These are phyloP conservation scores for Papilio polytes DNA, from an alignment of 1,140 invertebrate species.

Conservation along the genomic window DNA sequence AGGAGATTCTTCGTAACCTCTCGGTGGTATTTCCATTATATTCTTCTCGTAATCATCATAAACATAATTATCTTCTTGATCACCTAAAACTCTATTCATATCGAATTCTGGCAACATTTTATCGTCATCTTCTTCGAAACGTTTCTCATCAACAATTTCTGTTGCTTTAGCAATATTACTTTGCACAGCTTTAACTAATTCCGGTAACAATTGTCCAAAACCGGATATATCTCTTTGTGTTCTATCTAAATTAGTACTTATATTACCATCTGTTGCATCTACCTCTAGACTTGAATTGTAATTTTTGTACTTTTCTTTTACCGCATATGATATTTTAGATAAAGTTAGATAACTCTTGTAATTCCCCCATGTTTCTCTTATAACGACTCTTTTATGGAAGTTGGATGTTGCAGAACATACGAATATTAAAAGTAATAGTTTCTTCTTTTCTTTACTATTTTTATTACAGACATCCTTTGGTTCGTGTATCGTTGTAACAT, in stretches of 20 bases:
- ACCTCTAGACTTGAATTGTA: constrained; percentile 74
- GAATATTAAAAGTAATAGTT: constrained; percentile 88
- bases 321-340: constrained; percentile 57
- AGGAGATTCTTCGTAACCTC: constrained; percentile 67
- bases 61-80: constrained; percentile 58
- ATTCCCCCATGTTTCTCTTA: constrained; percentile 93
- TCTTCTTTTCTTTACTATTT: constrained; percentile 63
- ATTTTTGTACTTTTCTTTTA: constrained; percentile 65
- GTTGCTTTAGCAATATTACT: constrained; percentile 56
- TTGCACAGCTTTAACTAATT: constrained; percentile 65
- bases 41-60: constrained; percentile 64
- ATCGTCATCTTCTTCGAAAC: constrained; percentile 67
- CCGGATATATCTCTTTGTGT: constrained; percentile 62
- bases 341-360: constrained; percentile 83
- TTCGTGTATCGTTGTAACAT: constrained; percentile 87
- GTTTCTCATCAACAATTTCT: constrained; percentile 60
- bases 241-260: constrained; percentile 57
- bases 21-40: constrained; percentile 79
- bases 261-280: constrained; percentile 51
- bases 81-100: constrained; percentile 73
- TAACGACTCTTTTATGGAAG: constrained; percentile 85
- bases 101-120: constrained; percentile 71
- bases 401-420: constrained; percentile 89
- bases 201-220: constrained; percentile 61
- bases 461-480: constrained; percentile 85